phyloP scores from a whole-genome alignment of 2,113 vertebrate species.

The Myotis davidii region DNA sequence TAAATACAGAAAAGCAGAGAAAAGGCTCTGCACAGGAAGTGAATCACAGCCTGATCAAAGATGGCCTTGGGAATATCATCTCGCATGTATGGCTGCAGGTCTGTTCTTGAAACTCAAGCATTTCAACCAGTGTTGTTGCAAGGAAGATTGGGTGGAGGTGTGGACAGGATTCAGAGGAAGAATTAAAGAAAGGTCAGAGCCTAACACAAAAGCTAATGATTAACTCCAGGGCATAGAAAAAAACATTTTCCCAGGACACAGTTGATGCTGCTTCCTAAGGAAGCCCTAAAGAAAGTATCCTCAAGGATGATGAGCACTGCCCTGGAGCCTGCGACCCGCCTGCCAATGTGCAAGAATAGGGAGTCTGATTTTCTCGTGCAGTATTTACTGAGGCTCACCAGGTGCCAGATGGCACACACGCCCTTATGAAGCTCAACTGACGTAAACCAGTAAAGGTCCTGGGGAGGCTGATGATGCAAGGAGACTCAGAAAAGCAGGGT shows the following conservation, averaged over 20 bases:
- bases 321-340: not conserved
- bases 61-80: not conserved
- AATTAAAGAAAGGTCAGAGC: not conserved
- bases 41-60: not conserved
- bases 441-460: not conserved
- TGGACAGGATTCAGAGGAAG: not conserved
- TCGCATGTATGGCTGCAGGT: not conserved
- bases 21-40: not conserved
- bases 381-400: not conserved
- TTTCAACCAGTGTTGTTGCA: not conserved
- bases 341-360: fast-evolving
- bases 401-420: fast-evolving
- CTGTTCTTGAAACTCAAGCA: not conserved
- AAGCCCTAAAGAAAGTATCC: not conserved
- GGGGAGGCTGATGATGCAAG: not conserved
- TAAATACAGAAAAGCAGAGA: not conserved
- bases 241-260: not conserved
- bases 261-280: not conserved
- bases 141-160: not conserved
- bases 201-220: not conserved
- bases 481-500: not conserved
- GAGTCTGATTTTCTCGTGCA: not conserved
- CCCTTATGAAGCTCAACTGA: not conserved
- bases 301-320: not conserved
- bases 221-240: not conserved